Base-by-base conservation (phyloP, 2,113 vertebrate genomes). In the Ochotona curzoniae region DNA sequence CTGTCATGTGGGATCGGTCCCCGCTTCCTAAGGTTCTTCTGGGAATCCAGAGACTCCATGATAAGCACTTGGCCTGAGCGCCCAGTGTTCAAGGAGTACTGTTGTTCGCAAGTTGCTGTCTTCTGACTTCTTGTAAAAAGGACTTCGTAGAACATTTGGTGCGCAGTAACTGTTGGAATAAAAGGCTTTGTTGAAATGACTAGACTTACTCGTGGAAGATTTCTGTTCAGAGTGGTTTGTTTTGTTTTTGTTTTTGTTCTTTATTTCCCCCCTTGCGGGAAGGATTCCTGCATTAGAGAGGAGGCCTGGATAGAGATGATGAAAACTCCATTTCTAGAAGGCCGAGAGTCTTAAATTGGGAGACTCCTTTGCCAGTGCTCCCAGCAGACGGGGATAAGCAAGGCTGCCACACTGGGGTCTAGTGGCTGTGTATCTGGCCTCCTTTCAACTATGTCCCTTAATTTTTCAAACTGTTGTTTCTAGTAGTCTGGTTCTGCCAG, bases 401-500 rank as follows among this genome's bases (percentile, higher is more conserved):
- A 26, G n/a, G 4, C 61, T 78, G 14, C 0, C 4, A 10, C 51
- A 57, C 32, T 54, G 2, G 47, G n/a, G 17, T 28, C 47, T 54
- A 25, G 18, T 38, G 25, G 51, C 63, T 73, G 32, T 23, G 0
- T 69, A 7, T 71, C 83, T 44, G 89, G 73, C 51, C n/a, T 61
- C 18, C 57, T 73, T 13, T 28, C 2, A 90, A 69, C 11, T 35
- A 15, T 35, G 17, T 15, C 28, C 47, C 10, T 74, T 32, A 26
- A 21, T 83, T 85, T 94, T 87, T 74, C 4, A 78, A 75, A 69
- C 9, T 14, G 49, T 51, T 17, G 30, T 83, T 74, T 89, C 38
- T 67, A 70, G 71, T 61, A 28, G 73, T 75, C 64, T 85, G 90
- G 83, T 94, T 66, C 82, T 87, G 51, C 47, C 63, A 85, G 88